Conservation (phyloP, 2,797 vertebrate species). For the Alosa sapidissima region DNA sequence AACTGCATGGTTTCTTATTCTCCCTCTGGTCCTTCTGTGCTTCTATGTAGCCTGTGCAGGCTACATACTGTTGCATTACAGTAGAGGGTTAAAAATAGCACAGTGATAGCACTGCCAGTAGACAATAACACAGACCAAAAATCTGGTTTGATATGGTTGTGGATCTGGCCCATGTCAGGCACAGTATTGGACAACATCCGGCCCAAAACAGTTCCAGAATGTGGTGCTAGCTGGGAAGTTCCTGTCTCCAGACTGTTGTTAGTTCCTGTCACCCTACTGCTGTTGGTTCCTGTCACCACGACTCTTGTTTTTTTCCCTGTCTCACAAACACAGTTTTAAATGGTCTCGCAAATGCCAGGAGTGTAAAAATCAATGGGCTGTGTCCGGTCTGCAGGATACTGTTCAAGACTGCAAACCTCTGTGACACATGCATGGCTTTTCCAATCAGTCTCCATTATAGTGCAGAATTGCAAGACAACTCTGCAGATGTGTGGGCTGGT, state of each 20-base stretch:
- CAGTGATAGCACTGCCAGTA: neutral
- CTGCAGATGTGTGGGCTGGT: neutral
- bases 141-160: neutral
- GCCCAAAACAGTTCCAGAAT: neutral
- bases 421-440: neutral
- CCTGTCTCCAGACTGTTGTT: neutral
- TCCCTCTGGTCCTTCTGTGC: neutral
- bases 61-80: neutral
- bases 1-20: neutral
- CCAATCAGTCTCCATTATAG: neutral
- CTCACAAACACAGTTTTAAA: slow-evolving; percentile 8
- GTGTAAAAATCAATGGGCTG: slow-evolving; percentile 16
- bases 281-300: neutral
- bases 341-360: neutral
- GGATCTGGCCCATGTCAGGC: neutral
- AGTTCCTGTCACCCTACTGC: neutral
- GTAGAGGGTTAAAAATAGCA: neutral
- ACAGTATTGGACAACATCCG: neutral
- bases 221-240: neutral
- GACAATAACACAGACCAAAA: neutral
- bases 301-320: neutral
- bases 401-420: neutral
- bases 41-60: neutral
- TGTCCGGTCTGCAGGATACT: neutral
- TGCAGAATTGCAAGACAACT: neutral